These are phyloP conservation scores for Corynorhinus townsendii DNA, from an alignment of 2,113 vertebrate species.

Conservation along the genomic window DNA sequence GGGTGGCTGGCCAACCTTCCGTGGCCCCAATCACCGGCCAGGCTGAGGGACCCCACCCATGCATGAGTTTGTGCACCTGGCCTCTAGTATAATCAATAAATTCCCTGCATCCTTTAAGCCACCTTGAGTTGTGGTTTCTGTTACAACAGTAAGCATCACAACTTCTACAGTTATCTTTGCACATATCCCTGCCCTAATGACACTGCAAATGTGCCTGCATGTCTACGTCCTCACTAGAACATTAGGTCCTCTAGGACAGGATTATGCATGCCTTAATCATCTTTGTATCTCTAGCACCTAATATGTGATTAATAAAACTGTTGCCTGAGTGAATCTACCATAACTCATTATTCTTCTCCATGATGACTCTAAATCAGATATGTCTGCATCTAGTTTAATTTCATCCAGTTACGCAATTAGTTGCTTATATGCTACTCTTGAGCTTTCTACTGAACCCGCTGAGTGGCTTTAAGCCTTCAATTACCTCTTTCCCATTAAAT, in stretches of 20 bases:
- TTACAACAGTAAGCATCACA: not conserved
- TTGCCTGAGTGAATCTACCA: not conserved
- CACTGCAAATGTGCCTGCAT: not conserved
- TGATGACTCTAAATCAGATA: not conserved
- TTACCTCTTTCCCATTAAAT: not conserved
- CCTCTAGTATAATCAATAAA: not conserved
- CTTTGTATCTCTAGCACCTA: not conserved
- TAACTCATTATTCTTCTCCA: not conserved
- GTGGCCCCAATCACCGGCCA: accelerated
- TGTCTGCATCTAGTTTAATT: not conserved
- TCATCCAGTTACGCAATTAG: not conserved
- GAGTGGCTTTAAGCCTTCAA: conserved; percentile 16
- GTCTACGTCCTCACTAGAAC: not conserved
- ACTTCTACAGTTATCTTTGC: not conserved
- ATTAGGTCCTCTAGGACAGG: not conserved
- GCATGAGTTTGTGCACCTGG: no score
- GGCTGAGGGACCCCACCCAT: no score
- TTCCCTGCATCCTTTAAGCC: not conserved
- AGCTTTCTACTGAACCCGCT: not conserved
- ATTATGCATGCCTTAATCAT: not conserved
- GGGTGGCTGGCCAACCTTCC: no score
- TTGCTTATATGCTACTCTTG: not conserved
- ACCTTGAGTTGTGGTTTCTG: not conserved
- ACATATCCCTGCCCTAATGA: not conserved
- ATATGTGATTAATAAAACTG: not conserved